Evolutionary conservation across 2,113 vertebrate genomes (phyloP), one percentile per base, ranked within the genome.

Genomic region (Ophiodon elongatus): DNA sequence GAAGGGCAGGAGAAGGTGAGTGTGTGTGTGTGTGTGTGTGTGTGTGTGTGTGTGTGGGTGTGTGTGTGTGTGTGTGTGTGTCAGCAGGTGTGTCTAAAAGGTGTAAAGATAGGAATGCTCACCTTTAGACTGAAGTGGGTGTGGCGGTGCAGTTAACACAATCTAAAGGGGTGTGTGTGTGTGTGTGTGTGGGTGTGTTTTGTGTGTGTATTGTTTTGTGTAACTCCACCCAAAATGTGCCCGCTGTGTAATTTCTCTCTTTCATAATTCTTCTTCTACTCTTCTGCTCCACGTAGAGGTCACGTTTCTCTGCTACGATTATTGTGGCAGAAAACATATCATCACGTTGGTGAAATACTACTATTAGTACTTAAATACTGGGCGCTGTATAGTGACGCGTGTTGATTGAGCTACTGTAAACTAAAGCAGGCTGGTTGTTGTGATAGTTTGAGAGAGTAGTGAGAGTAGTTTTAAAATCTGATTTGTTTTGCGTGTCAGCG

Each of bases 81-180:
- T 60, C 45, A 66, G 62, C 52, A 60, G 62, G 82, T 76, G 63
- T 81, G 85, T 77, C 62, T 67, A 50, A 29, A 21, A 43, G 63
- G 57, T 71, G 41, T 84, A 63, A 78, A 88, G 72, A 45, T 80
- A 77, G 45, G 47, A 82, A 64, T 59, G 68, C 29, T 71, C 17
- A 90, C 86, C 86, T 89, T 91, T 81, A 75, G 65, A 74, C 69
- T 31, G 11, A 21, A 6, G 29, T 65, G 75, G 85, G 92, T 69
- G 83, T 60, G 87, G 66, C 37, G 17, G 27, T 45, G 29, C 17
- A 2, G n/a, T 67, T 17, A 17, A 66, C 25, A 43, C 68, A 50
- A n/a, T 6, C 39, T 27, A 23, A 70, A 52, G 11, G 57, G 23
- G 9, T 67, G 41, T 73, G 17, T 63, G 43, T 62, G 39, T 45